Conservation (phyloP, 2,797 vertebrate genomes). For the Acanthurus leucopareius region DNA sequence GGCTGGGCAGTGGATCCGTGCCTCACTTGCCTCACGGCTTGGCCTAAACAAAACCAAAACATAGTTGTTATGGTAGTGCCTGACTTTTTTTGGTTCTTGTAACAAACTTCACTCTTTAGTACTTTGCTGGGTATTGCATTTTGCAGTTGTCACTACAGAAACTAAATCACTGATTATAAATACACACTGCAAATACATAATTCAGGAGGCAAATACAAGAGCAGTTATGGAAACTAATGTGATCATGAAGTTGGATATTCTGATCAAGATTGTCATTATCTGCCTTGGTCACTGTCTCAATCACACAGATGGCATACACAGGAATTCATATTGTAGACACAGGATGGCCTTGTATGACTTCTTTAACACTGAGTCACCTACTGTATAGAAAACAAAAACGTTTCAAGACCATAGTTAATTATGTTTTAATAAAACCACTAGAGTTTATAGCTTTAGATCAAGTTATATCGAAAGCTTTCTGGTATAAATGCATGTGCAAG, state of each 20-base stretch:
- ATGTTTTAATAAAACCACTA: background rate
- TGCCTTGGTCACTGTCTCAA: background rate
- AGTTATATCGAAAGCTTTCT: no score
- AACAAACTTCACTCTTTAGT: no score
- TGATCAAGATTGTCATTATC: background rate
- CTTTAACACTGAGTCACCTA: background rate
- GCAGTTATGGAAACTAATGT: background rate
- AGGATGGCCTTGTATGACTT: background rate
- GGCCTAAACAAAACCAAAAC: constrained; percentile 65
- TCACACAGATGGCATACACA: background rate
- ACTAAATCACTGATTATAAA: background rate
- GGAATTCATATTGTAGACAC: background rate
- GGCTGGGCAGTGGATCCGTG: constrained; percentile 56
- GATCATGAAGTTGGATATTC: background rate
- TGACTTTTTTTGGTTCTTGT: no score
- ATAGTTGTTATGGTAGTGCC: background rate
- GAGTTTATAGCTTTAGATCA: background rate
- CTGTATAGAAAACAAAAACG: background rate
- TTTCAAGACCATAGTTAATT: no score
- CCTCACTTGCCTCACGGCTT: constrained; percentile 79
- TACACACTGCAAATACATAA: background rate
- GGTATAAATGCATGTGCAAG: background rate
- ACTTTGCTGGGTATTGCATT: background rate
- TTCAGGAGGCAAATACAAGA: background rate
- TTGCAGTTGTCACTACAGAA: background rate